Percentiles rank a stretch among this genome's conserved stretches.
Conservation (phyloP, 2,113 vertebrate genomes). For the Cichladusa arquata region DNA sequence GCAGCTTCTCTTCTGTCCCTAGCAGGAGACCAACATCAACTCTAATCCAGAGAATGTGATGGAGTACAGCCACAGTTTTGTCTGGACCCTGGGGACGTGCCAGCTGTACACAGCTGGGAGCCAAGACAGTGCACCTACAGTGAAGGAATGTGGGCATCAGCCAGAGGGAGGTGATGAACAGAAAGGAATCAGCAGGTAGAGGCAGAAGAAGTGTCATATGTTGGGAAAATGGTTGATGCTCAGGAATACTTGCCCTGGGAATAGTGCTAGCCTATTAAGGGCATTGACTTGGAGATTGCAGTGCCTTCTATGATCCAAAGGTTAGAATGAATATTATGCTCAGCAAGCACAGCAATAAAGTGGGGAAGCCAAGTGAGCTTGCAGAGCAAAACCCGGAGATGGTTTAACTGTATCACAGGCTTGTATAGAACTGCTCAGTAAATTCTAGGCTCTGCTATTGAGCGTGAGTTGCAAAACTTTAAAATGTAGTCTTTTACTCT, state of each 20-base stretch:
- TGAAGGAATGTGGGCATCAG: background rate
- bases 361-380: background rate
- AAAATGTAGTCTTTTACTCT: background rate
- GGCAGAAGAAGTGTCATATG: background rate
- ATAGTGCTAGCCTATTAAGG: background rate
- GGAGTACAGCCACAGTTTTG: background rate
- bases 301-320: background rate
- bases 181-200: background rate
- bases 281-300: background rate
- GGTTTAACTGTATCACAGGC: background rate
- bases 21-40: background rate
- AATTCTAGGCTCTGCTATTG: background rate
- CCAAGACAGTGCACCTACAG: background rate
- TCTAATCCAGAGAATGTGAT: background rate
- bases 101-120: background rate
- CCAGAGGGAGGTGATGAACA: background rate
- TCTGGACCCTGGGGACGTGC: background rate
- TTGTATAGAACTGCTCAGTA: background rate
- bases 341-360: background rate
- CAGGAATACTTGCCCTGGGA: background rate
- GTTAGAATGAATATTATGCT: background rate
- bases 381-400: background rate
- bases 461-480: background rate
- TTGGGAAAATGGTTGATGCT: background rate
- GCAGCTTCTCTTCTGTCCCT: background rate